These are phyloP conservation scores for Phalacrocorax brasilianus DNA, from an alignment of 2,113 vertebrate genomes.

Conservation along the genomic window DNA sequence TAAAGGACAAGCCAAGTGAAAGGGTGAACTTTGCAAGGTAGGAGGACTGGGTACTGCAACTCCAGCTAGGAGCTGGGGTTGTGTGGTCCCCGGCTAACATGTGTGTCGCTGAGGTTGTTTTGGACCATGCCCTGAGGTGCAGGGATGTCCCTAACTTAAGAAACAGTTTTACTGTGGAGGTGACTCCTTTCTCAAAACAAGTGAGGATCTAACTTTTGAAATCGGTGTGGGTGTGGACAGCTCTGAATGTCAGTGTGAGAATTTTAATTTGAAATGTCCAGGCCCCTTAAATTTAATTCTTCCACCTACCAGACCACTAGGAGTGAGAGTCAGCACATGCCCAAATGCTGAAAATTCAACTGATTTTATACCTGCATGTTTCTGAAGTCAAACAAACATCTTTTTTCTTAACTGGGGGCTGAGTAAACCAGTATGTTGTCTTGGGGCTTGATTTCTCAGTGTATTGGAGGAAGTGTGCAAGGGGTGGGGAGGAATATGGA, in stretches of 20 bases:
- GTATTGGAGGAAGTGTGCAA: neutral
- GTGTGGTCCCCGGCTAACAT: accelerated
- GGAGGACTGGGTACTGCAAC: neutral
- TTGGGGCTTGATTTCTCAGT: neutral
- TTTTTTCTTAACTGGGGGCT: neutral
- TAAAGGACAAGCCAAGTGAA: neutral
- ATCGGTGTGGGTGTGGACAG: accelerated
- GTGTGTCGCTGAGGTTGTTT: neutral
- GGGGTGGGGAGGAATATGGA: neutral
- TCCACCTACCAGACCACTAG: neutral
- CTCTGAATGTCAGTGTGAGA: neutral
- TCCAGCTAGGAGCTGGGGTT: neutral
- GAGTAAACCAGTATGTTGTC: neutral
- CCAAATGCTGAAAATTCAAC: neutral
- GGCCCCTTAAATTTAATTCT: neutral
- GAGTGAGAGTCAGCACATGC: accelerated
- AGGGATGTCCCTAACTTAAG: neutral
- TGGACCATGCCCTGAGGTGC: neutral
- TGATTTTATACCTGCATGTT: neutral
- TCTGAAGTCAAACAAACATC: neutral
- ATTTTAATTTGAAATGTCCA: neutral
- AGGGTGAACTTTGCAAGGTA: neutral
- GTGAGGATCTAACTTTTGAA: neutral
- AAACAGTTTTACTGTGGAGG: neutral
- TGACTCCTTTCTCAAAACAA: neutral